Conservation (phyloP, 2,888 invertebrate species). For the Drosophila melanocephala region DNA sequence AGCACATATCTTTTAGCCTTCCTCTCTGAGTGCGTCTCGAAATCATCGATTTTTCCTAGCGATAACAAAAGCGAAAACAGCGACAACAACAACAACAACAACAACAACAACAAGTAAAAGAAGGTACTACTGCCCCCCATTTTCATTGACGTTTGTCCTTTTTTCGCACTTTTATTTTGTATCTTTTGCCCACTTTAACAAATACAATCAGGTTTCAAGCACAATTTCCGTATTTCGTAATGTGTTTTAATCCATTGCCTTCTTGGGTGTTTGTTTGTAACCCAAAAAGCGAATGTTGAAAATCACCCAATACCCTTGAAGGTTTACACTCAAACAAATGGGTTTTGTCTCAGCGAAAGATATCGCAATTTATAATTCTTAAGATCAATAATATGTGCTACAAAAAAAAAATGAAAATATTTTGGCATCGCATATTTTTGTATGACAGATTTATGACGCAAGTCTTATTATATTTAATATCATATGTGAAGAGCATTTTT, state of each 20-base stretch:
- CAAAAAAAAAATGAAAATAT: not conserved
- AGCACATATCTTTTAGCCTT: slow-evolving; percentile 29
- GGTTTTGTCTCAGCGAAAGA: slow-evolving; percentile 4
- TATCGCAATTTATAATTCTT: not conserved
- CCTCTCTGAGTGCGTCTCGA: slow-evolving; percentile 57
- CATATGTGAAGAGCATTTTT: not conserved
- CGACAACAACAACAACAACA: slow-evolving; percentile 29
- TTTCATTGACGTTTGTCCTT: slow-evolving; percentile 46
- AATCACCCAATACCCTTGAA: slow-evolving; percentile 26
- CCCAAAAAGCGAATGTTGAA: slow-evolving; percentile 20
- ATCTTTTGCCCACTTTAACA: slow-evolving; percentile 17
- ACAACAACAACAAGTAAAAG: slow-evolving; percentile 46
- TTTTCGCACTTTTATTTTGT: slow-evolving; percentile 17
- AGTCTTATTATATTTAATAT: not conserved
- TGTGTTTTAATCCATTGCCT: slow-evolving; percentile 12
- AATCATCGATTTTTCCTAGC: slow-evolving; percentile 72
- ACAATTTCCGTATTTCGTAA: slow-evolving; percentile 45
- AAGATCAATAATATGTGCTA: slow-evolving; percentile 16
- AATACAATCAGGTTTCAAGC: slow-evolving; percentile 31
- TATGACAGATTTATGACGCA: not conserved
- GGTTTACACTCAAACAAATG: slow-evolving; percentile 34
- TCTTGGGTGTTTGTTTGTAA: slow-evolving; percentile 15
- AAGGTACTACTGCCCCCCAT: slow-evolving; percentile 71
- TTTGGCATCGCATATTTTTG: not conserved
- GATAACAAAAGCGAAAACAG: slow-evolving; percentile 49